These are phyloP conservation scores for Dendroctonus valens DNA, from an alignment of 1,140 invertebrate species.

Conservation along the genomic window DNA sequence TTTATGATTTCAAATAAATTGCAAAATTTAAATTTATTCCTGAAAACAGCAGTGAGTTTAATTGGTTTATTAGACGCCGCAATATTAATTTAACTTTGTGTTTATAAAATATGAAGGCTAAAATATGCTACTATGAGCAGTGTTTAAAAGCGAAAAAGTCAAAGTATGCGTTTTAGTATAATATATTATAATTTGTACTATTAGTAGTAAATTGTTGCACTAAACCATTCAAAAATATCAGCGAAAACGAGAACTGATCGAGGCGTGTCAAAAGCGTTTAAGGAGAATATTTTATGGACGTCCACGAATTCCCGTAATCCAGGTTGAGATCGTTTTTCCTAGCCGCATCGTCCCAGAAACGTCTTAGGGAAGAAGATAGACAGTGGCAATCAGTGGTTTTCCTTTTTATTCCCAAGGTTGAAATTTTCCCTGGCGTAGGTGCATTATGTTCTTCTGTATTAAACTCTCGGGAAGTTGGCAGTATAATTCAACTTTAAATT, in stretches of 20 bases:
- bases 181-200: too few relatives aligned
- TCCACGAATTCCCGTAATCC: constrained; percentile 33
- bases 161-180: too few relatives aligned
- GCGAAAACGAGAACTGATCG: constrained; percentile 22
- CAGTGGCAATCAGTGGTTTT: constrained; percentile 28
- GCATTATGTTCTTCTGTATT: constrained; percentile 18
- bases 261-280: constrained; percentile 34
- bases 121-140: too few relatives aligned
- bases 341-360: constrained; percentile 23
- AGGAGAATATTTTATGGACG: constrained; percentile 32
- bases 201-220: not conserved
- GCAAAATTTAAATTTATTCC: too few relatives aligned
- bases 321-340: constrained; percentile 28
- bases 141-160: too few relatives aligned
- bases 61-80: too few relatives aligned
- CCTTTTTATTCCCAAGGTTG: constrained; percentile 23
- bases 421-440: constrained; percentile 11
- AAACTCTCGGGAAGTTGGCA: not conserved
- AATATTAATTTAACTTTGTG: too few relatives aligned
- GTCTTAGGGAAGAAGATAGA: constrained; percentile 23
- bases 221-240: constrained; percentile 18
- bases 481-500: too few relatives aligned
- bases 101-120: too few relatives aligned
- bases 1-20: too few relatives aligned
- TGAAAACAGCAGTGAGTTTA: too few relatives aligned